These are phyloP conservation scores for Acleris holmiana DNA, from an alignment of 2,888 invertebrate species.

Conservation along the genomic window DNA sequence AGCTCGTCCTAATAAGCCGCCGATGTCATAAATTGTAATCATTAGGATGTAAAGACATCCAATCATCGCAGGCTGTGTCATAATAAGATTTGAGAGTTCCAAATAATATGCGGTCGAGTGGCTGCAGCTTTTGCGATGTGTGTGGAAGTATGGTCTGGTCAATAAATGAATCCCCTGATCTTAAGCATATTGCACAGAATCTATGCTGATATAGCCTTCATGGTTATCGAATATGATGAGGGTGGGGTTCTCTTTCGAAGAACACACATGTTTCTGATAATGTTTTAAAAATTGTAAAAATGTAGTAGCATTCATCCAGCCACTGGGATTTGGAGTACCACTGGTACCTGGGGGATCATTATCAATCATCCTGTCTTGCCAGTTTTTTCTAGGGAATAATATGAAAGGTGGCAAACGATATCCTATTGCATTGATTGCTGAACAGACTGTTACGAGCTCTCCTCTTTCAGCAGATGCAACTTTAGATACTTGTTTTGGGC, in stretches of 20 bases:
- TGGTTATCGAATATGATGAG: constrained; percentile 53
- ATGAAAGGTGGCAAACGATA: constrained; percentile 57
- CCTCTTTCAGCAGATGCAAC: constrained; percentile 58
- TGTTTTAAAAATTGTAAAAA: constrained; percentile 50
- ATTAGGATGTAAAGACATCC: constrained; percentile 53
- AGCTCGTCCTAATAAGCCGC: constrained; percentile 45
- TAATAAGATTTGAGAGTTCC: constrained; percentile 44
- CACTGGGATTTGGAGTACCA: constrained; percentile 50
- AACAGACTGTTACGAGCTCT: constrained; percentile 51
- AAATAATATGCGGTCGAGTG: constrained; percentile 55
- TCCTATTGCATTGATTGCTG: constrained; percentile 55
- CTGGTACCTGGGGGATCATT: constrained; percentile 53
- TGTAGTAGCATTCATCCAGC: constrained; percentile 52
- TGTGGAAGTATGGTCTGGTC: constrained; percentile 58
- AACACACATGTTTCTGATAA: constrained; percentile 49
- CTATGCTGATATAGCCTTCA: constrained; percentile 47
- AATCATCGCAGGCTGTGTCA: constrained; percentile 43
- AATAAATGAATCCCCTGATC: constrained; percentile 57
- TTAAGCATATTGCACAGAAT: constrained; percentile 50
- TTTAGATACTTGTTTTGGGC: constrained; percentile 55
- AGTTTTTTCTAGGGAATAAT: constrained; percentile 56
- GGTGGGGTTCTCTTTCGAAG: constrained; percentile 44
- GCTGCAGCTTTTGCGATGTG: constrained; percentile 42
- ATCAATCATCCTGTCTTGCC: constrained; percentile 51
- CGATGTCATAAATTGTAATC: constrained; percentile 55